phyloP scores from a whole-genome alignment of 2,797 vertebrate species.

The Lithobates pipiens region DNA sequence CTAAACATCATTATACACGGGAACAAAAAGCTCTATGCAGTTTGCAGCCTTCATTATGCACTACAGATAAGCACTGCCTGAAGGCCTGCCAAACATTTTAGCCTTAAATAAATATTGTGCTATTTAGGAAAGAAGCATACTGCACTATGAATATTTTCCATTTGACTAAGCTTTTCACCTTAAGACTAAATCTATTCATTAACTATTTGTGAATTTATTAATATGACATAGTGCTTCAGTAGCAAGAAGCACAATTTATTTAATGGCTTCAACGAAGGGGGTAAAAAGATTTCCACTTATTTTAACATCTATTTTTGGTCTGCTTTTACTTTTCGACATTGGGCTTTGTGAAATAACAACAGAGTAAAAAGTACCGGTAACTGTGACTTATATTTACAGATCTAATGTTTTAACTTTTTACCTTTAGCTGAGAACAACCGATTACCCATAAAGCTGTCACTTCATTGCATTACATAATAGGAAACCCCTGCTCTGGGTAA shows the following conservation, averaged over 20 bases:
- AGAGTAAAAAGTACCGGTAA: too few species aligned
- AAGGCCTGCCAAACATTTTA: conserved; percentile 41
- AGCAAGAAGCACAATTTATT: not conserved
- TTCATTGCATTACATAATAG: too few species aligned
- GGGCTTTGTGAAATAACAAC: too few species aligned
- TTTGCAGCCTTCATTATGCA: conserved; percentile 32
- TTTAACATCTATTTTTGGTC: too few species aligned
- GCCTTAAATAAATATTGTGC: conserved; percentile 17
- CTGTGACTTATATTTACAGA: too few species aligned
- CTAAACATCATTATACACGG: conserved; percentile 20
- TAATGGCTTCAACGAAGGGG: not conserved
- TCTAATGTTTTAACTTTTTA: too few species aligned
- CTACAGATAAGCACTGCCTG: conserved; percentile 31
- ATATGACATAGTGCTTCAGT: not conserved
- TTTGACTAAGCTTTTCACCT: conserved; percentile 8
- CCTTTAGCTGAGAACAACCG: too few species aligned
- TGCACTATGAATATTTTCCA: not conserved
- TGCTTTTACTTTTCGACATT: too few species aligned
- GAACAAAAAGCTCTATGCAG: conserved; percentile 23
- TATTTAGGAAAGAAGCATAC: conserved; percentile 1
- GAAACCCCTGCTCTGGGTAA: too few species aligned
- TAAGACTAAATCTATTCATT: not conserved
- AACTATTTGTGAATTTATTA: conserved; percentile 30
- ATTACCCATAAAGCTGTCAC: too few species aligned
- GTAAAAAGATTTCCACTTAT: too few species aligned